phyloP scores from a whole-genome alignment of 1,140 invertebrate genomes.

The Plodia interpunctella region DNA sequence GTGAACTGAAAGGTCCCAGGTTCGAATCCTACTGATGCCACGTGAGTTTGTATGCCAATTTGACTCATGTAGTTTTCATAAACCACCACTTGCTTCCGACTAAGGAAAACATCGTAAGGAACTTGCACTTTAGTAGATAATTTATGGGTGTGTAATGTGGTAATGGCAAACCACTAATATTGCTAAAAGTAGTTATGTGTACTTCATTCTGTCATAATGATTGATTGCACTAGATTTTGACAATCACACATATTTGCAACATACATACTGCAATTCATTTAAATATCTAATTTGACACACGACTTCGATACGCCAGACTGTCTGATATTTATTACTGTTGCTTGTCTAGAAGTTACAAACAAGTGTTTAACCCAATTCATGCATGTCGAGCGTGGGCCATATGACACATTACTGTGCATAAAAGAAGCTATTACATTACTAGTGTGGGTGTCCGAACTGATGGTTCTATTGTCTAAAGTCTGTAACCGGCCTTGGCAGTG shows the following conservation, averaged over 20 bases:
- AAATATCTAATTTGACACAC: neutral
- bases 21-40: too few relatives aligned
- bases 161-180: too few relatives aligned
- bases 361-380: conserved; percentile 12
- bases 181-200: too few relatives aligned
- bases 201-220: too few relatives aligned
- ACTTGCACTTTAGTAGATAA: too few relatives aligned
- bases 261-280: neutral
- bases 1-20: too few relatives aligned
- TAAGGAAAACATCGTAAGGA: too few relatives aligned
- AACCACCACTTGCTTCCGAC: too few relatives aligned
- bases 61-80: too few relatives aligned
- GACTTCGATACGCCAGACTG: neutral
- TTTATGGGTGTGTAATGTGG: too few relatives aligned
- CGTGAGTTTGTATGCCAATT: too few relatives aligned
- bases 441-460: conserved; percentile 15
- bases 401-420: conserved; percentile 2
- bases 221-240: neutral
- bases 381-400: neutral
- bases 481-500: conserved; percentile 27
- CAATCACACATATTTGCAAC: neutral
- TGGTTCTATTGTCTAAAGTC: conserved; percentile 20
- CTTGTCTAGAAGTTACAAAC: conserved; percentile 4
- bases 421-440: conserved; percentile 3
- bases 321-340: neutral